Conservation (phyloP, 2,888 invertebrate genomes). For the Thelaira solivaga region DNA sequence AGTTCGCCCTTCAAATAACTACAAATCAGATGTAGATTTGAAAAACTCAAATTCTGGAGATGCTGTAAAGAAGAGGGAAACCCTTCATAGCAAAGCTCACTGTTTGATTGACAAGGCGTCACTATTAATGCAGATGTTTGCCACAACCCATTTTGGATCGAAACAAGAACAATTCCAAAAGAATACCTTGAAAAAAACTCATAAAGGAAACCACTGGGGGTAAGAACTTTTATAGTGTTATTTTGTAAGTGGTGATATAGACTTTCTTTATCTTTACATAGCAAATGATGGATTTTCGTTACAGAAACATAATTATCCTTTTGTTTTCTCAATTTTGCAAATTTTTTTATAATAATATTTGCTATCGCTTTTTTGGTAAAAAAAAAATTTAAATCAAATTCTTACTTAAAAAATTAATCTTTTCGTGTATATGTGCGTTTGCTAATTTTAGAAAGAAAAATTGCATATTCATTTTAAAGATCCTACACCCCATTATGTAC, state of each 20-base stretch:
- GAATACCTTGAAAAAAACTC: constrained; percentile 89
- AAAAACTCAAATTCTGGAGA: constrained; percentile 36
- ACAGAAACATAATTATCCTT: no score
- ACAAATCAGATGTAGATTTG: constrained; percentile 10
- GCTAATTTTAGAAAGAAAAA: neutral
- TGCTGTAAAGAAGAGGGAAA: constrained; percentile 65
- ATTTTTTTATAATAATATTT: no score
- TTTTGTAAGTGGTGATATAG: no score
- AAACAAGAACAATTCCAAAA: constrained; percentile 83
- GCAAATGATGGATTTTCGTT: no score
- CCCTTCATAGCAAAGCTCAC: constrained; percentile 74
- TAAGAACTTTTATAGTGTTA: constrained; percentile 59
- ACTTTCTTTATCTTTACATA: no score
- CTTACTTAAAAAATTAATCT: no score
- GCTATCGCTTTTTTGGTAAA: no score
- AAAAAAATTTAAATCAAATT: no score
- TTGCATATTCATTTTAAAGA: neutral
- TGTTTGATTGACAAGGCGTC: constrained; percentile 90
- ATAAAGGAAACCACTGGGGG: constrained; percentile 95
- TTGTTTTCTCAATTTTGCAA: no score
- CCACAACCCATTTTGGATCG: constrained; percentile 94
- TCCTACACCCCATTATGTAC: neutral
- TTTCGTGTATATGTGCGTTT: no score
- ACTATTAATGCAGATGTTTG: constrained; percentile 93
- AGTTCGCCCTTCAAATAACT: neutral